These are phyloP conservation scores for Siphonodentalium dalli DNA, from an alignment of 2,888 invertebrate species.

Conservation along the genomic window DNA sequence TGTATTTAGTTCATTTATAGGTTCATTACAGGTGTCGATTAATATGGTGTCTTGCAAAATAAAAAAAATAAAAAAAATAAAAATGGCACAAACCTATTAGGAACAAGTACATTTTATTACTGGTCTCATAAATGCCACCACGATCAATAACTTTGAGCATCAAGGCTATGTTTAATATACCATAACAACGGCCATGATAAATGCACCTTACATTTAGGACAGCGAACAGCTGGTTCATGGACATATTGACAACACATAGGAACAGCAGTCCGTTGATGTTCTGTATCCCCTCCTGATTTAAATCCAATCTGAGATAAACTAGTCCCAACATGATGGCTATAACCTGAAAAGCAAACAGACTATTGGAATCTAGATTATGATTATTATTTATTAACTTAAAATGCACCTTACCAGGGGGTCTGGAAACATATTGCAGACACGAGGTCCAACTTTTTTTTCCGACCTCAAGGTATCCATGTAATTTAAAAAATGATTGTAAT, in stretches of 20 bases:
- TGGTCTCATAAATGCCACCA: too few species aligned
- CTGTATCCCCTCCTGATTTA: conserved; percentile 82
- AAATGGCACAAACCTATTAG: too few species aligned
- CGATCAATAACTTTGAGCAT: too few species aligned
- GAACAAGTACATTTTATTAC: too few species aligned
- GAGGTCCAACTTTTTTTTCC: neutral
- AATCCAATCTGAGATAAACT: conserved; percentile 77
- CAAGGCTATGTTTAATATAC: too few species aligned
- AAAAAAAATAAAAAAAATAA: neutral
- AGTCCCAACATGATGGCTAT: conserved; percentile 86
- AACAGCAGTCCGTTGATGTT: conserved; percentile 59
- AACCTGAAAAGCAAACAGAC: conserved; percentile 72
- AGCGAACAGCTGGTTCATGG: conserved; percentile 93
- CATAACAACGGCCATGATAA: too few species aligned
- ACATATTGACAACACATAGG: conserved; percentile 65
- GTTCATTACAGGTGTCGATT: neutral
- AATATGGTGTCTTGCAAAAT: neutral
- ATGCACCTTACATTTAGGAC: conserved; percentile 82
- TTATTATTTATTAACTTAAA: neutral
- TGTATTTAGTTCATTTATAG: too few species aligned
- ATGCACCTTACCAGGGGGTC: neutral
- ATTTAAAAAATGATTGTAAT: conserved; percentile 6
- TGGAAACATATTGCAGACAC: too few species aligned
- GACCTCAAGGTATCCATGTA: too few species aligned
- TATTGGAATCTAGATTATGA: conserved; percentile 32